Base-by-base conservation (phyloP, 37 sponge, comb jelly and placozoan species). In the Halisarca cf. caerulea region DNA sequence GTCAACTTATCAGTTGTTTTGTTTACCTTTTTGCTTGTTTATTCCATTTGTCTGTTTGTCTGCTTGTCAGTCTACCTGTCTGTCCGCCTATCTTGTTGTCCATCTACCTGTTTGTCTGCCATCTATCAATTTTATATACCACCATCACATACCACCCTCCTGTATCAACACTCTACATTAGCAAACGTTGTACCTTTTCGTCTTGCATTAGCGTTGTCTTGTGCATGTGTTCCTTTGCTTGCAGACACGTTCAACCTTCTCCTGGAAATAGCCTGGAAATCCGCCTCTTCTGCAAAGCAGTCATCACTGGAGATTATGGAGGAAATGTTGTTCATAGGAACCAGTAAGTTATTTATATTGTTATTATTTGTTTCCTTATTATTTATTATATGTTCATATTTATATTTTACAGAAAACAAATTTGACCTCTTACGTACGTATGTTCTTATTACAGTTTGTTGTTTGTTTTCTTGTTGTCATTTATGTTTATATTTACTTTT, bases 301-400 rank as follows among this genome's bases (percentile, higher is more conserved):
- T 47, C 25, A 0, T 25, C 82, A 18, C 61, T 53, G 7, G 28
- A 66, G 64, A 79, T 73, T 51, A 80, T 91, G 81, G 78, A 84
- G 64, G 92, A 91, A 42, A 81, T 88, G 59, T 6, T 45, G 30
- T 53, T 80, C 54, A 62, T 88, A 75, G 92, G 85, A 32, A 58
- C 85, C 15, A 85, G 92, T 91, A 41, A 34, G 86, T 45, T 47
- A 47, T 14, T 47, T 11, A 14, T 6, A 6, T 75, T 39, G 78
- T 11, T 6, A 7, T 40, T 39, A 7, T 4, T 34, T 72, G 42
- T 40, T 40, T 3, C 5, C 20, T 32, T 38, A 72, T 3, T 32
- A n/a, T 28, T 27, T 23, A 7, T 28, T 27, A 15, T 27, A 61
- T 61, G 64, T 27, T 28, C 64, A 61, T 23, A 61, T 23, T 5